These are phyloP conservation scores for Mythimna albipuncta DNA, from an alignment of 2,888 invertebrate genomes.

Conservation along the genomic window DNA sequence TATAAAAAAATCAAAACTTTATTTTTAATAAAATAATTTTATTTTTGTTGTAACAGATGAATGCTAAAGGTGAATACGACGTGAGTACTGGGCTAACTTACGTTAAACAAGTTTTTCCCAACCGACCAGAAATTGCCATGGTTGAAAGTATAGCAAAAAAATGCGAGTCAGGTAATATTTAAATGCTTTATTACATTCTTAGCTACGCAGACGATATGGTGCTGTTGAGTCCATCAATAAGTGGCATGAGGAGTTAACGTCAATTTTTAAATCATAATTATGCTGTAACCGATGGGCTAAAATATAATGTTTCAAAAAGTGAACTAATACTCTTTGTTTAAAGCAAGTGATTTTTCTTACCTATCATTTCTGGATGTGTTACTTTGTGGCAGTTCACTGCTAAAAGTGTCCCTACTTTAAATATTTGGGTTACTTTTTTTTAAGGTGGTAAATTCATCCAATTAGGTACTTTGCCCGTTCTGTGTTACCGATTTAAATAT, in stretches of 20 bases:
- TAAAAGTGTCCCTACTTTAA: background rate
- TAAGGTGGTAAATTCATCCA: too few species aligned
- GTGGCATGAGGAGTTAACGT: background rate
- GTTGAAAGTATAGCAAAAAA: background rate
- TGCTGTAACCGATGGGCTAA: background rate
- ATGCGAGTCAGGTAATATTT: constrained; percentile 11
- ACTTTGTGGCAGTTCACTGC: background rate
- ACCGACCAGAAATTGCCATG: background rate
- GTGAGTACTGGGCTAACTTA: background rate
- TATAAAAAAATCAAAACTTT: too few species aligned
- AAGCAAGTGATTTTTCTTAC: background rate
- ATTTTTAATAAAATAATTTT: background rate
- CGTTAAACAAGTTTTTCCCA: background rate
- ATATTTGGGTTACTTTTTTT: background rate
- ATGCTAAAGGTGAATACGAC: constrained; percentile 20
- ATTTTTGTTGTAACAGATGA: constrained; percentile 1
- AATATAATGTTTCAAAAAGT: background rate
- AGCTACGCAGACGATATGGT: background rate
- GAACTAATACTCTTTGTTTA: background rate
- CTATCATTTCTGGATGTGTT: background rate
- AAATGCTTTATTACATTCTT: background rate
- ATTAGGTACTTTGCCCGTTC: too few species aligned
- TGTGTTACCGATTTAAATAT: background rate
- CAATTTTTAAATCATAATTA: background rate
- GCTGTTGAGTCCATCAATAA: background rate